These are phyloP conservation scores for Mesitornis unicolor DNA, from an alignment of 2,113 vertebrate genomes.

Conservation along the genomic window DNA sequence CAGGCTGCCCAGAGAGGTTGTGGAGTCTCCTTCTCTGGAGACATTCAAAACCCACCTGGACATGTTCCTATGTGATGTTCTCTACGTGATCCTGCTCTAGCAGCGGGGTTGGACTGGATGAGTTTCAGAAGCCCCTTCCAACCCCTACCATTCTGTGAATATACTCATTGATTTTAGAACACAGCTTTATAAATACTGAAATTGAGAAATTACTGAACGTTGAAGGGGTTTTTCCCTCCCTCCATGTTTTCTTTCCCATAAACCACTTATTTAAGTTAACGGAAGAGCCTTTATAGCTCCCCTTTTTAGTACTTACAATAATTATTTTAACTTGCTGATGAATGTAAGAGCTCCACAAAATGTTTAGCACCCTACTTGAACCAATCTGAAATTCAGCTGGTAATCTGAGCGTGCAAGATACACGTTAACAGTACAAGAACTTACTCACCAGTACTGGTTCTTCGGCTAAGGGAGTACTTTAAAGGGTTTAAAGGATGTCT, in stretches of 20 bases:
- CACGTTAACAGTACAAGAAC: neutral
- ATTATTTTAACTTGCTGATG: neutral
- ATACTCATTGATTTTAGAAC: neutral
- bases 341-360: neutral
- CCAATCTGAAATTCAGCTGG: neutral
- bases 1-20: too few species aligned
- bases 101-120: too few species aligned
- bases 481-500: neutral
- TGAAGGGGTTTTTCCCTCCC: too few species aligned
- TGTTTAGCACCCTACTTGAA: neutral
- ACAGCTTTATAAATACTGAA: neutral
- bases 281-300: neutral
- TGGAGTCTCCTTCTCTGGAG: too few species aligned
- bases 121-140: too few species aligned
- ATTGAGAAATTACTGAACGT: neutral
- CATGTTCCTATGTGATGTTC: too few species aligned
- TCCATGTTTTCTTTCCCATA: neutral
- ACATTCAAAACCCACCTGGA: too few species aligned
- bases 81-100: too few species aligned
- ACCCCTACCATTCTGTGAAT: too few species aligned
- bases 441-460: neutral
- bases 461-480: neutral
- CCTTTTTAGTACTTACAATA: neutral
- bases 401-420: neutral
- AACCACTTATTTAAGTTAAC: neutral